Evolutionary conservation across 2,113 vertebrate species (phyloP), one percentile per base, ranked within the genome.

Genomic region (Puffinus mauretanicus): DNA sequence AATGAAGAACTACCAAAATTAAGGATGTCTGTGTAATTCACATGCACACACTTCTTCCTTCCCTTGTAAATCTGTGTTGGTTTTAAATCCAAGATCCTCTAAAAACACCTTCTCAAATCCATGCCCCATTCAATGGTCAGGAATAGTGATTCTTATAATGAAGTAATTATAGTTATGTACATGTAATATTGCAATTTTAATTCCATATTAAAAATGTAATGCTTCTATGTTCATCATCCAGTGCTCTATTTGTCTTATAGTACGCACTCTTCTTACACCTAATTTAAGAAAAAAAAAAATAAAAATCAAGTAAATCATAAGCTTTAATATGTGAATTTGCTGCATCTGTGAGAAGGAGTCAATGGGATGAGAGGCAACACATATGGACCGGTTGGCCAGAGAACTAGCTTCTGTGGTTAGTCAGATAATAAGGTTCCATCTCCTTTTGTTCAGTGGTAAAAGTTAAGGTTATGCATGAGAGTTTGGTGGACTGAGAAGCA

Each of bases 1-100:
- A 2, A 72, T 76, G 46, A 94, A 90, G 52, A 88, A 66, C 34
- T 91, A 67, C 44, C 25, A 85, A 76, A 97, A 93, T 94, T 87
- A 92, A 72, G 65, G 21, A 40, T 96, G 77, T 12, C 47, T 94
- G 2, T 60, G 15, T 58, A 84, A 73, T 60, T 66, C 40, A 61
- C 13, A 42, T 27, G 13, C 32, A 78, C 46, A 73, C 54, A 46
- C 4, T 42, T 57, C 82, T 92, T 65, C 21, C 24, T 91, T 62
- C 7, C 13, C 15, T 36, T 85, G 7, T 80, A 24, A 79, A 79
- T 29, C 61, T 40, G 5, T 70, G n/a, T 1, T 82, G 18, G 66
- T 93, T 70, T 47, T 70, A 83, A 86, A 83, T 46, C 21, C 10
- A 91, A 72, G 10, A n/a, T 58, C 30, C 5, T 85, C 17, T 66